A percentile compares a stretch with the other conserved stretches of the same genome.
These are phyloP conservation scores for Oreocharis arfaki DNA, from an alignment of 2,113 vertebrate species.

Conservation along the genomic window DNA sequence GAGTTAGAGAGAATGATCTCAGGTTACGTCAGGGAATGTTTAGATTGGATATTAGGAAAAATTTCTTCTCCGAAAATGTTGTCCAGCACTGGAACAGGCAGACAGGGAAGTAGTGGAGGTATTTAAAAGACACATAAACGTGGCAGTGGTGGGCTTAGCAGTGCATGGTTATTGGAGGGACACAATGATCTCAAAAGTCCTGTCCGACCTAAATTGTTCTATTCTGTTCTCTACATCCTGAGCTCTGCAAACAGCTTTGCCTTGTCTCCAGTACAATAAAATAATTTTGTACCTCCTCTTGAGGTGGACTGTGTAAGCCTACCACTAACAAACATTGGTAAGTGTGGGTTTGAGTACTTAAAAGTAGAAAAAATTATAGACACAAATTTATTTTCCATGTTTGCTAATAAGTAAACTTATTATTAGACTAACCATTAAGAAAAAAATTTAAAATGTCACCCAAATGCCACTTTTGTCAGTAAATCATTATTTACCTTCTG, in stretches of 20 bases:
- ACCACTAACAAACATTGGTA: background rate
- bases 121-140: background rate
- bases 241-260: background rate
- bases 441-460: background rate
- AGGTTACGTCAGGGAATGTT: background rate
- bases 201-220: background rate
- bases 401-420: background rate
- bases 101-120: background rate
- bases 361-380: background rate
- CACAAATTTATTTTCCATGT: background rate
- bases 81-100: background rate
- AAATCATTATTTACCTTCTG: background rate
- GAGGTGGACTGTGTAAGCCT: background rate
- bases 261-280: background rate
- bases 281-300: background rate
- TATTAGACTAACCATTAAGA: background rate
- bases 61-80: background rate
- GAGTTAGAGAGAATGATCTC: background rate
- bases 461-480: background rate
- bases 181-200: background rate
- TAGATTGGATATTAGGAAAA: background rate
- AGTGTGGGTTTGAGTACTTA: background rate
- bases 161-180: fast-evolving
- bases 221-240: background rate
- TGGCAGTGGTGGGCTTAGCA: background rate